phyloP scores from a whole-genome alignment of 2,113 vertebrate genomes.

The Mixornis gularis region DNA sequence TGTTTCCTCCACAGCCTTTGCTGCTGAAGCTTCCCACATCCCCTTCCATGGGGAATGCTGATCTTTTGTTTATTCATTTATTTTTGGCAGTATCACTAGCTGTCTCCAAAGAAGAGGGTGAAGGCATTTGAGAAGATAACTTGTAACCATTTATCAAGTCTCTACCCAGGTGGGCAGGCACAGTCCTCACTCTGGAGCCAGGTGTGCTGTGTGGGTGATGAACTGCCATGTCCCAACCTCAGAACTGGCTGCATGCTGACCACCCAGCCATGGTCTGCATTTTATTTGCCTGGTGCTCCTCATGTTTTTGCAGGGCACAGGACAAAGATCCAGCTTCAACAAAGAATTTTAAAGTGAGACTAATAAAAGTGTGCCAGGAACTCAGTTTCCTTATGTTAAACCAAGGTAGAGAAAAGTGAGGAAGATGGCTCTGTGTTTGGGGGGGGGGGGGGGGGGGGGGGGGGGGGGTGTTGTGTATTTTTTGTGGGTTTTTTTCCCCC shows the following conservation, averaged over 20 bases:
- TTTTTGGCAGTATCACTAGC: neutral
- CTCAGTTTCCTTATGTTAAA: neutral
- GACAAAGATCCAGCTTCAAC: neutral
- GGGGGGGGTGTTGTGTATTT: too few species aligned
- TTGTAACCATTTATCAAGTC: neutral
- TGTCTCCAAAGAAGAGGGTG: neutral
- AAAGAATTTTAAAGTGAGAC: neutral
- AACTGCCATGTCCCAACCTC: neutral
- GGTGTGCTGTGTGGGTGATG: neutral
- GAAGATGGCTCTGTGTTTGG: neutral
- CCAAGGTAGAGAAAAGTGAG: neutral
- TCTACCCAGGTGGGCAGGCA: neutral
- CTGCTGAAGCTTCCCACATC: neutral
- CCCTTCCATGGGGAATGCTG: neutral
- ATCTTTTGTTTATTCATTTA: conserved; percentile 38
- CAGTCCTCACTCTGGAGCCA: neutral
- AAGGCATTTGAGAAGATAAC: conserved; percentile 1
- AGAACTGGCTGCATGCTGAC: neutral
- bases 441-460: too few species aligned
- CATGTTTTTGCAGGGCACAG: neutral
- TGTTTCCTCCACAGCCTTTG: neutral
- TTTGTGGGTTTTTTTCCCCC: neutral
- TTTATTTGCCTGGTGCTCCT: neutral
- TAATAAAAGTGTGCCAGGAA: neutral
- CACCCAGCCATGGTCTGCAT: neutral